These are phyloP conservation scores for Tetrax tetrax DNA, from an alignment of 2,113 vertebrate genomes.

Conservation along the genomic window DNA sequence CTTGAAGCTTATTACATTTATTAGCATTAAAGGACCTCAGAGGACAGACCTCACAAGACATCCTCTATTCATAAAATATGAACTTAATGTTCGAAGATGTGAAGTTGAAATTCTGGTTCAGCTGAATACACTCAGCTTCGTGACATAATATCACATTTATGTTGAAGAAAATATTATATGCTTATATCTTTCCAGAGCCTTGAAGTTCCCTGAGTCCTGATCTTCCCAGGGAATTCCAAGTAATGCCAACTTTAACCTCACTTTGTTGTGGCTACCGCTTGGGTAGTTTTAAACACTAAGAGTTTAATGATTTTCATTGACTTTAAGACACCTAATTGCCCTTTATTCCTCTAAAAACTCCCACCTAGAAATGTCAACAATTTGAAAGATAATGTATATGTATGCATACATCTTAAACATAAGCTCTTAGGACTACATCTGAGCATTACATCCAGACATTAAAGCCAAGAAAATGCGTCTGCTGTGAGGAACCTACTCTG, in stretches of 20 bases:
- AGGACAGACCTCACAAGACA: not conserved
- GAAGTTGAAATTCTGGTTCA: not conserved
- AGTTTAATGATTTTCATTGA: not conserved
- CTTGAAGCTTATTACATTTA: not conserved
- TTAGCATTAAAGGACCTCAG: not conserved
- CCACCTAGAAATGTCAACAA: not conserved
- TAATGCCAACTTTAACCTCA: not conserved
- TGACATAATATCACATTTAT: not conserved
- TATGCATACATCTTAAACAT: not conserved
- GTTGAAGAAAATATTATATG: not conserved
- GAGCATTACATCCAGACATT: not conserved
- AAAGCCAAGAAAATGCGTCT: not conserved
- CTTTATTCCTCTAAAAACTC: not conserved
- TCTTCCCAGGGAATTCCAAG: not conserved
- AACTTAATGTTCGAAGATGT: not conserved
- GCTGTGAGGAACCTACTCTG: not conserved
- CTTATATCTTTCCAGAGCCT: not conserved
- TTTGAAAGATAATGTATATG: not conserved
- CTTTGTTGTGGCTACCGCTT: not conserved
- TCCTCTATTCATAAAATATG: not conserved
- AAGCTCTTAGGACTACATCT: not conserved
- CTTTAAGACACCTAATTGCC: not conserved
- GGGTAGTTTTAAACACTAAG: not conserved
- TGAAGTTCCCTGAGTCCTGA: not conserved
- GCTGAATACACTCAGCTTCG: not conserved